A percentile compares a stretch with the other conserved stretches of the same genome.
These are phyloP conservation scores for Centropyge bicolor DNA, from an alignment of 2,797 vertebrate species.

Conservation along the genomic window DNA sequence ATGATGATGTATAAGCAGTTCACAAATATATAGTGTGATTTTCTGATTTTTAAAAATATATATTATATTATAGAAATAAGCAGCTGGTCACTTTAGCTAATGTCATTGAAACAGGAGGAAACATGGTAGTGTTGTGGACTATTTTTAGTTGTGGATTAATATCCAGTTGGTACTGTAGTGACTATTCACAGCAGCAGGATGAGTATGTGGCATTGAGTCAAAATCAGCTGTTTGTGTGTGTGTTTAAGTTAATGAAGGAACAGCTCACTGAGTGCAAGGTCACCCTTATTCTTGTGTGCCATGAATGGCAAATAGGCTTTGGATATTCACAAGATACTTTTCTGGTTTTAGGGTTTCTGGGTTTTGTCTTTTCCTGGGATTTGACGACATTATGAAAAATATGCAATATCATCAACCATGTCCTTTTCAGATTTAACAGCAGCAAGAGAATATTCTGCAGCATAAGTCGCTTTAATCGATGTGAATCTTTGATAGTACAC, in stretches of 20 bases:
- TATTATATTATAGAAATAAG: too few relatives aligned
- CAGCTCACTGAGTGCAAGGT: neutral
- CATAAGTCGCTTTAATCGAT: neutral
- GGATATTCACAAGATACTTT: neutral
- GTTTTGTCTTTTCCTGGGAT: neutral
- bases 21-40: neutral
- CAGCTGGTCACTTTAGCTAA: neutral
- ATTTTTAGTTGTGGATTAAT: neutral
- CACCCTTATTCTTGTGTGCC: too few relatives aligned
- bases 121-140: neutral
- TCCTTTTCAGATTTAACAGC: constrained; percentile 2
- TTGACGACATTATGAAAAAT: neutral
- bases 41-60: neutral
- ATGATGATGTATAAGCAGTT: neutral
- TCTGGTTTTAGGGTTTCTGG: neutral
- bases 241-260: neutral
- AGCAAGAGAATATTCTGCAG: neutral
- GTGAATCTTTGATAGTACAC: constrained; percentile 12
- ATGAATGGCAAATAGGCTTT: neutral
- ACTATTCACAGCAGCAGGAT: neutral
- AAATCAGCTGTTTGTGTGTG: neutral
- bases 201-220: neutral
- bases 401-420: neutral
- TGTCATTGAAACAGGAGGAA: neutral
- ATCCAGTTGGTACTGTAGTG: neutral